Percentiles rank a stretch among this genome's conserved stretches.
Conservation (phyloP, 2,888 invertebrate species). For the Pseudeuparius sepicola region DNA sequence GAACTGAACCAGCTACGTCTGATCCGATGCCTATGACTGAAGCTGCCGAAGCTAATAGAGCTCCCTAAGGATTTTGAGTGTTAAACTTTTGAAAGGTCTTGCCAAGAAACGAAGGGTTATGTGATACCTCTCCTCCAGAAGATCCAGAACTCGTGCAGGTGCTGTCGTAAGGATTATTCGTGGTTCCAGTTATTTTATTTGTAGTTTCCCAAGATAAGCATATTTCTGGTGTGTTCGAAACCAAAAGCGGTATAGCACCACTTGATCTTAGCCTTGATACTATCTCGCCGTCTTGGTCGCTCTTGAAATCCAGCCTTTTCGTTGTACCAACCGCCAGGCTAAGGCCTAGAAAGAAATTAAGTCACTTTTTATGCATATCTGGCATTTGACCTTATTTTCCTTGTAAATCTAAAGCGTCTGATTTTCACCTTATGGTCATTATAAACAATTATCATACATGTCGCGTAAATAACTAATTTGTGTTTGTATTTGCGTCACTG, state of each 20-base stretch:
- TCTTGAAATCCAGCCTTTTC: constrained; percentile 32
- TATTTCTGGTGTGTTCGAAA: constrained; percentile 55
- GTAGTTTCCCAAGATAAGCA: constrained; percentile 50
- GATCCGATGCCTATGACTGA: constrained; percentile 77
- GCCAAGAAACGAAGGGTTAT: no score
- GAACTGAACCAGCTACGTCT: constrained; percentile 82
- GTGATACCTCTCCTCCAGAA: constrained; percentile 47
- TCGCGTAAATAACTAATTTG: no score
- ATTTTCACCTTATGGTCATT: no score
- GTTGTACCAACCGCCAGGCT: constrained; percentile 34
- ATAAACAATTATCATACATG: no score
- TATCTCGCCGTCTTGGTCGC: constrained; percentile 43
- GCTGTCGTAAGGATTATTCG: constrained; percentile 53
- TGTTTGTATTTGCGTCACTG: no score
- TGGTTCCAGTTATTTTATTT: constrained; percentile 50
- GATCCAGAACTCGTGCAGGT: constrained; percentile 51
- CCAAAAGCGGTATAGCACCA: constrained; percentile 51
- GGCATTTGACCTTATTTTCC: no score
- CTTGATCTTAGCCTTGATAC: constrained; percentile 42
- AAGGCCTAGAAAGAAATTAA: constrained; percentile 29
- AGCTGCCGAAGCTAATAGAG: constrained; percentile 65
- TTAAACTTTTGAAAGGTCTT: no score
- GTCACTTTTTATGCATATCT: constrained; percentile 4
- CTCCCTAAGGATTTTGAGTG: no score
- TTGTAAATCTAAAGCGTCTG: no score